Base-by-base conservation (phyloP, 2,797 vertebrate species). In the Rousettus madagascariensis region DNA sequence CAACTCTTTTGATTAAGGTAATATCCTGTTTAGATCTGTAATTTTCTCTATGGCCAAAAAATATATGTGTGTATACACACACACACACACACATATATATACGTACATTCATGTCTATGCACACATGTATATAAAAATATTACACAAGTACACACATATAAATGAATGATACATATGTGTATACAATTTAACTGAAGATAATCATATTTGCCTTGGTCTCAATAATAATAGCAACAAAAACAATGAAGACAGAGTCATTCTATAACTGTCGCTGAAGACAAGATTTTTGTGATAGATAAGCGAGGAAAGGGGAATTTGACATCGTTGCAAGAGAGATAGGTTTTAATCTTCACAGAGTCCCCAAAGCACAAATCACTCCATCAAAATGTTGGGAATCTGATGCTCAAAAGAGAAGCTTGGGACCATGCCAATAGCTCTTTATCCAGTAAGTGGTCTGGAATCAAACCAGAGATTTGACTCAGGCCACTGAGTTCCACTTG, bases 301-400 rank as follows among this genome's bases (percentile, higher is more conserved):
- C 55, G 6, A 82, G 41, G 46, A 75, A 96, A 83, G 28, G n/a
- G 33, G 43, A 95, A 90, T 90, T 92, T 72, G 75, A 91, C 2
- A 46, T 16, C 92, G n/a, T 88, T 96, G 16, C 26, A 71, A 88
- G 80, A 92, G 49, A 86, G 94, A 85, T 90, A 38, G 41, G 12
- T 93, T 90, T 96, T 94, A 95, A 79, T 92, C 36, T 36, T 77
- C 22, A 30, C 0, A 4, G 28, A 94, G 26, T 92, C 26, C 49
- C 66, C 33, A 87, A 80, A 79, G 33, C 49, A 87, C 77, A 94
- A 63, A 88, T 88, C 30, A 84, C 80, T 33, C 46, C 8, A 78
- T 74, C 51, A 88, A 94, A 92, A 90, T 94, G 5, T 19, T 74
- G 30, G 55, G 57, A 85, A 66, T 75, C 26, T 36, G 24, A 82